Percentiles rank a stretch among this genome's conserved stretches.
Conservation (phyloP, 2,113 vertebrate genomes). For the Lophotis ruficrista region DNA sequence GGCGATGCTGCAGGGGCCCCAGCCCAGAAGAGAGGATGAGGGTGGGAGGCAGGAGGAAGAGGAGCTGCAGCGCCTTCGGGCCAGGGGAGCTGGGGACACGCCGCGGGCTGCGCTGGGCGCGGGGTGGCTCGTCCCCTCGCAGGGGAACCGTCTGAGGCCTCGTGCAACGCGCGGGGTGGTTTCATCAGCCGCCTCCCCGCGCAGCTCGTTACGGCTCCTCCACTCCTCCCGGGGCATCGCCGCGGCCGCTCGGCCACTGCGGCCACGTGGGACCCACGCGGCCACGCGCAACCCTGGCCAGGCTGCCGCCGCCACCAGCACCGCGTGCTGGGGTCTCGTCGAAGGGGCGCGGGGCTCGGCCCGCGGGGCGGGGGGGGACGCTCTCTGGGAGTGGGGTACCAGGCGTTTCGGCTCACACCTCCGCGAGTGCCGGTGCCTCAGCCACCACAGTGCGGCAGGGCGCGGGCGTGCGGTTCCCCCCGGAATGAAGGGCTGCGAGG, state of each 20-base stretch:
- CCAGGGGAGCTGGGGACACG: fast-evolving
- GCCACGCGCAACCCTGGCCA: fast-evolving
- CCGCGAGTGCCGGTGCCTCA: fast-evolving
- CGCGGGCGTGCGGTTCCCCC: fast-evolving
- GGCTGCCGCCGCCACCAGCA: not conserved
- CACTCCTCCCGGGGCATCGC: not conserved
- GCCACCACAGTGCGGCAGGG: not conserved
- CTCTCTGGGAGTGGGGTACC: fast-evolving
- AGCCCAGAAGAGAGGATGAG: not conserved
- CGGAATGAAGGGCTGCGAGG: not conserved
- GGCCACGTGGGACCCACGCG: fast-evolving
- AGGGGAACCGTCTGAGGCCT: not conserved
- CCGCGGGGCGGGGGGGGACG: not conserved
- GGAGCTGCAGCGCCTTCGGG: fast-evolving
- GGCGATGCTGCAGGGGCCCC: fast-evolving
- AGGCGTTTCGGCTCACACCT: fast-evolving
- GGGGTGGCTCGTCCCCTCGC: fast-evolving
- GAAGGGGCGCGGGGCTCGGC: fast-evolving
- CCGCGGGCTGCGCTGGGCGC: fast-evolving
- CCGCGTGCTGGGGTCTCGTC: fast-evolving
- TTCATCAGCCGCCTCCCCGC: conserved; percentile 68
- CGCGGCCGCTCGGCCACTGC: not conserved
- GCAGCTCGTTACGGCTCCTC: conserved; percentile 42
- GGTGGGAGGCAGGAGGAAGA: not conserved
- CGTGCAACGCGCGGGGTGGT: conserved; percentile 1